Conservation (phyloP, 2,888 invertebrate genomes). For the Aspidiotus rigidus region DNA sequence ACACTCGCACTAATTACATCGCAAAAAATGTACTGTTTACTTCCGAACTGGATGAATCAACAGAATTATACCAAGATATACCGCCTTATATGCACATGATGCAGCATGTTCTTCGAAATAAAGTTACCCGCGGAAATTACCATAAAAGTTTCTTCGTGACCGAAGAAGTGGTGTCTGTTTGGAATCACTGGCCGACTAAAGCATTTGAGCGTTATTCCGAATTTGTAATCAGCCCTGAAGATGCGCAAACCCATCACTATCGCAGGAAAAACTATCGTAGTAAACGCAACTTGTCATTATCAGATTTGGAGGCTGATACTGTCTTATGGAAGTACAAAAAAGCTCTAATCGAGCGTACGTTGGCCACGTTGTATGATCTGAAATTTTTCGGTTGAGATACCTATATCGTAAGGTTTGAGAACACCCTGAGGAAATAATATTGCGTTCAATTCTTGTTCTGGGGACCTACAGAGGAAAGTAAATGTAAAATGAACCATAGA, state of each 20-base stretch:
- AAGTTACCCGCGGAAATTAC: neutral
- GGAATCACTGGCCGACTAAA: neutral
- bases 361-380: neutral
- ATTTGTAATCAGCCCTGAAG: neutral
- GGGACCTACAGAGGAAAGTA: too few relatives aligned
- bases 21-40: neutral
- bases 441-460: too few relatives aligned
- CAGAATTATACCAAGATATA: neutral
- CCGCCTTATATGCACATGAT: neutral
- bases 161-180: neutral
- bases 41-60: neutral
- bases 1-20: too few relatives aligned
- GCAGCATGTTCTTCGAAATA: neutral
- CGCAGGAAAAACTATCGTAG: neutral
- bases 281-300: neutral
- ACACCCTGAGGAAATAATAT: too few relatives aligned
- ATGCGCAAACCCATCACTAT: neutral
- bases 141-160: neutral
- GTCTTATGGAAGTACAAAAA: neutral
- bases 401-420: too few relatives aligned
- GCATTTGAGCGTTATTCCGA: neutral
- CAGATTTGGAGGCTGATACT: neutral
- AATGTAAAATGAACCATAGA: too few relatives aligned
- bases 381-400: neutral
- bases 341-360: neutral